phyloP scores from a whole-genome alignment of 2,797 vertebrate species.

The Diglossa cyanea region DNA sequence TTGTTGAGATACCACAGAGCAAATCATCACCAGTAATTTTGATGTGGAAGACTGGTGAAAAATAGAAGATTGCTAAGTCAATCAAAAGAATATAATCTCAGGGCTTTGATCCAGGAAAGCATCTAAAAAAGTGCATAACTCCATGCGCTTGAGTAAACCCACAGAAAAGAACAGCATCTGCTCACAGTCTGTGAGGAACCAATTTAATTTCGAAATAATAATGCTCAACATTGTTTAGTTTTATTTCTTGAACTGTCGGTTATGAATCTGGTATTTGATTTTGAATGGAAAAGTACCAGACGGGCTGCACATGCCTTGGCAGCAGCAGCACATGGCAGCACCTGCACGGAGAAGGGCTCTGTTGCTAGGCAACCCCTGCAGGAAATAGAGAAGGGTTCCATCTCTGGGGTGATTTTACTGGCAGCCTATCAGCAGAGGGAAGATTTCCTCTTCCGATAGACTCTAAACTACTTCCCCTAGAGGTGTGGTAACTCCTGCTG shows the following conservation, averaged over 20 bases:
- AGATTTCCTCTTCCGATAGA: neutral
- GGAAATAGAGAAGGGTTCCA: fast-evolving
- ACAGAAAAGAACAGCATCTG: neutral
- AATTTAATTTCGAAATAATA: neutral
- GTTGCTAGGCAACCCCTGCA: neutral
- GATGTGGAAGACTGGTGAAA: neutral
- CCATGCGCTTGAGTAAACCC: neutral
- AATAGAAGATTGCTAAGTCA: neutral
- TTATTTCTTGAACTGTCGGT: neutral
- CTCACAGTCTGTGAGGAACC: neutral
- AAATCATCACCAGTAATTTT: neutral
- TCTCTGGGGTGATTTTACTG: neutral
- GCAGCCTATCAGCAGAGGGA: neutral
- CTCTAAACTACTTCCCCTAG: too few relatives aligned
- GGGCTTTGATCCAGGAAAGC: neutral
- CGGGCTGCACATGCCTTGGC: neutral
- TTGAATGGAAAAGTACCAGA: neutral
- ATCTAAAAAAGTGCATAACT: neutral
- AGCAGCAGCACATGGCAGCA: neutral
- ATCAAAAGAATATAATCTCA: neutral
- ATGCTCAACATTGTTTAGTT: neutral
- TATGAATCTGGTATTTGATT: neutral
- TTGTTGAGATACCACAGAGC: neutral
- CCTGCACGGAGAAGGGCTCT: neutral
- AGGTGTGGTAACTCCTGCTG: neutral